Base-by-base conservation (phyloP, 1,140 invertebrate genomes). In the Tetraneura akinire region DNA sequence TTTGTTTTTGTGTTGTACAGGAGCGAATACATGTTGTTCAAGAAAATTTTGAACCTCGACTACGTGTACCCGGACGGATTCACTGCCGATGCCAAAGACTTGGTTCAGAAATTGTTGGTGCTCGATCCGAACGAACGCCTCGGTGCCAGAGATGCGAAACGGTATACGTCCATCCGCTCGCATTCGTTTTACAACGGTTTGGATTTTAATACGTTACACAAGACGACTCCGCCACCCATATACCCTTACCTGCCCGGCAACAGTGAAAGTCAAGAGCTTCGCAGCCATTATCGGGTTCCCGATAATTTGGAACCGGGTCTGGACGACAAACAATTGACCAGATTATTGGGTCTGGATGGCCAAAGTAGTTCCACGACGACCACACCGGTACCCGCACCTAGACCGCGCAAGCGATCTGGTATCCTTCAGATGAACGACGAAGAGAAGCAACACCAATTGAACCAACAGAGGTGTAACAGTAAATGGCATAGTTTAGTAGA, bases 21-120 rank as follows among this genome's bases (percentile, higher is more conserved):
- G 80, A 97, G 93, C 86, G 98, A 99, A 85, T 99, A 97, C 87
- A 89, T 97, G 81, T 98, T 98, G 70, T 98, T 99, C 86, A 94
- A 98, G 86, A 98, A 98, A 87, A 98, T 99, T 83, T 86, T 95
- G 11, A 94, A 93, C 84, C 88, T 97, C 82, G 92, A 97, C 11
- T 98, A 97, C 85, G 92, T 93, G 81, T 96, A 98, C 85, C 96
- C 97, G 0, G 92, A 95, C 84, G 94, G 92, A 26, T 98, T 99
- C 85, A 91, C 91, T 83, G 87, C 89, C 57, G 87, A 90, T 66
- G 95, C 95, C 8, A 92, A 91, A 86, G 93, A 97, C 86, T 89
- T 99, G 74, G 93, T 99, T 21, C 88, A 91, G 83, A 92, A 94
- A 85, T 88, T 99, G 76, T 86, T 99, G 81, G 93, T 91, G 85